A percentile compares a stretch with the other conserved stretches of the same genome.
Evolutionary conservation across 2,113 vertebrate species (phyloP).

Genomic region (Labrus mixtus): DNA sequence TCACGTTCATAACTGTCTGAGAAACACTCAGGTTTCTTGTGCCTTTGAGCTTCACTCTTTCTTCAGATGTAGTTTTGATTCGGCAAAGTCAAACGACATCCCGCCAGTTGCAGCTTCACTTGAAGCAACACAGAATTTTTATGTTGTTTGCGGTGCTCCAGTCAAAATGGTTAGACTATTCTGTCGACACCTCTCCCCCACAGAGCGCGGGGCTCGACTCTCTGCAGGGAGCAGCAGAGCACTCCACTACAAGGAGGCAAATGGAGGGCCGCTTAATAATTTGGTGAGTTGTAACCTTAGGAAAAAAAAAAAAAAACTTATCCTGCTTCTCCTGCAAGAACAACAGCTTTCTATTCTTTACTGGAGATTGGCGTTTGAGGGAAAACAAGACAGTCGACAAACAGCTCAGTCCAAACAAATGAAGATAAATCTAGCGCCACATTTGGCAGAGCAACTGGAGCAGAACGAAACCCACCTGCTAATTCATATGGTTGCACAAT

Average conservation of each 20-base stretch:
- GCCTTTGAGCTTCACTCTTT: conserved; percentile 16
- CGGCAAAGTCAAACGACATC: conserved; percentile 35
- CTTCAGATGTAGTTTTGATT: conserved; percentile 34
- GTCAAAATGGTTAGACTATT: conserved; percentile 35
- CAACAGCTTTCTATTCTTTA: conserved; percentile 16
- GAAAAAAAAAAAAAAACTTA: conserved; percentile 36
- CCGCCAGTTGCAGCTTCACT: conserved; percentile 39
- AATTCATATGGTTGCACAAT: conserved; percentile 57
- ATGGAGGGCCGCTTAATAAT: conserved; percentile 38
- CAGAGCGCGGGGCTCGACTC: conserved; percentile 29
- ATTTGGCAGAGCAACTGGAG: conserved; percentile 47
- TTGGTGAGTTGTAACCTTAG: conserved; percentile 38
- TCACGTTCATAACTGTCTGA: too few relatives aligned
- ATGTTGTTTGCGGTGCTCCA: conserved; percentile 39
- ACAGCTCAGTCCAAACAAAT: conserved; percentile 34
- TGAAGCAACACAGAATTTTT: conserved; percentile 16
- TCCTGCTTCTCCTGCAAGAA: conserved; percentile 4
- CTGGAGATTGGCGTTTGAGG: neutral
- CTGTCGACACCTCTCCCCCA: conserved; percentile 31
- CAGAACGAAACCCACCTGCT: conserved; percentile 52
- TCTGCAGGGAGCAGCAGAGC: conserved; percentile 37
- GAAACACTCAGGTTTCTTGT: neutral
- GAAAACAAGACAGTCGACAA: conserved; percentile 10
- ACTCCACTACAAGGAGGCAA: conserved; percentile 36
- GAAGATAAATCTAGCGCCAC: conserved; percentile 41